These are phyloP conservation scores for Poecilia velifera DNA, from an alignment of 2,797 vertebrate genomes.

Conservation along the genomic window DNA sequence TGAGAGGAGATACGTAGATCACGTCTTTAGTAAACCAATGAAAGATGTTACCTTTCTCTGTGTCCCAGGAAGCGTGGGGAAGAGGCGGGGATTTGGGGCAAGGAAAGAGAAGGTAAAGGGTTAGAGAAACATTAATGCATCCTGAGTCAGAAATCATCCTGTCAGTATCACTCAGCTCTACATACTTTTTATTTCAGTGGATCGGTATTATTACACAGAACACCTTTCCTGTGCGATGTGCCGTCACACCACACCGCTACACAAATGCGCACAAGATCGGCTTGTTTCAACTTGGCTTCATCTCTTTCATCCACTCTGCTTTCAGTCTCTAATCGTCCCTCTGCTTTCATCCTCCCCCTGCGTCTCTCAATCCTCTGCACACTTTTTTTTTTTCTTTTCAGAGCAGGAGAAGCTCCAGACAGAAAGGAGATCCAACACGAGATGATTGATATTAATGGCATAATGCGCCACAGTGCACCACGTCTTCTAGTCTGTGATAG, in stretches of 20 bases:
- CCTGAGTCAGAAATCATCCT: constrained; percentile 22
- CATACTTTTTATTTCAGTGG: constrained; percentile 52
- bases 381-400: constrained; percentile 31
- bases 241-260: constrained; percentile 2
- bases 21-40: constrained; percentile 19
- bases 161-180: constrained; percentile 14
- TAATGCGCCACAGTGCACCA: constrained; percentile 23
- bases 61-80: constrained; percentile 58
- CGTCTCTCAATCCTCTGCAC: constrained; percentile 11
- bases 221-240: constrained; percentile 31
- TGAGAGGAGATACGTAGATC: constrained; percentile 12
- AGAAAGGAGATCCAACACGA: constrained; percentile 17
- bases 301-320: constrained; percentile 52
- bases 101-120: constrained; percentile 5
- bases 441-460: constrained; percentile 39
- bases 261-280: constrained; percentile 16
- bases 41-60: constrained; percentile 78
- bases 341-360: constrained; percentile 24
- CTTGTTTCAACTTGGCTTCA: constrained; percentile 33
- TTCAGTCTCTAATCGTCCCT: constrained; percentile 51
- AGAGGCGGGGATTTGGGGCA: neutral
- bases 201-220: constrained; percentile 38
- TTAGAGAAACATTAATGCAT: constrained; percentile 32
- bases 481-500: constrained; percentile 13
- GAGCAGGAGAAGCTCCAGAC: constrained; percentile 12